phyloP scores from a whole-genome alignment of 1,140 invertebrate species.

The Hormaphis cornu region DNA sequence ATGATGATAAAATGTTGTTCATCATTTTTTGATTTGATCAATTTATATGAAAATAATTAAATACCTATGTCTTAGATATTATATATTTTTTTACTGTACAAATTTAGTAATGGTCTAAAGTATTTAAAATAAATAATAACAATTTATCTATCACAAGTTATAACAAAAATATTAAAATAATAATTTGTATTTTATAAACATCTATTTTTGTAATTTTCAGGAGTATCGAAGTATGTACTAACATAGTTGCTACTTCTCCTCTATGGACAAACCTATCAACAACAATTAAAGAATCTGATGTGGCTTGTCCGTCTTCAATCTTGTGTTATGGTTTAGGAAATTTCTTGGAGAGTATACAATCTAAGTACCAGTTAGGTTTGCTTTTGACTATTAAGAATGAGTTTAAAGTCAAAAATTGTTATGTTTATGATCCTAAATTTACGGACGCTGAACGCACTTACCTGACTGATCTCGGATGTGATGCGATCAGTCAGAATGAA shows the following conservation, averaged over 20 bases:
- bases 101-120: no score
- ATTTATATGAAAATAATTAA: no score
- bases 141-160: no score
- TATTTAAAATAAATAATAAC: no score
- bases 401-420: constrained; percentile 24
- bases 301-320: not conserved
- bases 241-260: not conserved
- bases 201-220: constrained; percentile 5
- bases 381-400: constrained; percentile 30
- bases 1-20: no score
- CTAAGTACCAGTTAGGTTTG: constrained; percentile 32
- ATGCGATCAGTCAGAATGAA: constrained; percentile 29
- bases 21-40: no score
- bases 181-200: not conserved
- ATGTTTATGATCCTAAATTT: constrained; percentile 34
- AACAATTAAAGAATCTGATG: constrained; percentile 14
- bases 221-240: constrained; percentile 29
- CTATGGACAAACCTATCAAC: constrained; percentile 13
- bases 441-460: constrained; percentile 20
- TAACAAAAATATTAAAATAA: not conserved
- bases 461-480: constrained; percentile 15
- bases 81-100: no score
- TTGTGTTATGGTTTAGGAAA: constrained; percentile 34
- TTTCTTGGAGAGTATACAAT: constrained; percentile 32
- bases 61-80: no score